Conservation (phyloP, 2,797 vertebrate genomes). For the Trachops cirrhosus region DNA sequence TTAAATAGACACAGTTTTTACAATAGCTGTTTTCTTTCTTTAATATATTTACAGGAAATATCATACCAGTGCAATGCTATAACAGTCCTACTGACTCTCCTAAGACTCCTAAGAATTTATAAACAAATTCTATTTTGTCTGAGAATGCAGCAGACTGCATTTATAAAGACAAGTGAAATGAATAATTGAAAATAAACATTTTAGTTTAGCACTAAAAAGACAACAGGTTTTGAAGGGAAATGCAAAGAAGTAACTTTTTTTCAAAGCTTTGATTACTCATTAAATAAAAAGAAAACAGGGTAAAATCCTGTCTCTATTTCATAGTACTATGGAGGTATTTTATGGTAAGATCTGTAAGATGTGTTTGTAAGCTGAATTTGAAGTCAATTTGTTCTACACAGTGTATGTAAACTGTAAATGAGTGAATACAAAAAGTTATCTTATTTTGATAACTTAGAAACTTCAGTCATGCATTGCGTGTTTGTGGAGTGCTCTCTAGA, state of each 20-base stretch:
- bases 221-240: constrained; percentile 79
- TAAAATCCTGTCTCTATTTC: constrained; percentile 89
- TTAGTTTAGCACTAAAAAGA: constrained; percentile 82
- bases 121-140: constrained; percentile 68
- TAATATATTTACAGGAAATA: constrained; percentile 45
- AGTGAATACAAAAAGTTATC: constrained; percentile 73
- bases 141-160: constrained; percentile 69
- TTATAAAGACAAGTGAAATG: constrained; percentile 77
- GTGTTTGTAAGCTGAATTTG: constrained; percentile 85
- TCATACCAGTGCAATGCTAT: constrained; percentile 23
- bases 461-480: constrained; percentile 6
- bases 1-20: constrained; percentile 56
- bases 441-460: constrained; percentile 58
- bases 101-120: constrained; percentile 65
- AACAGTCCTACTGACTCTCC: constrained; percentile 57
- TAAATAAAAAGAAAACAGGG: constrained; percentile 85
- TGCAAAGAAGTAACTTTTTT: constrained; percentile 80
- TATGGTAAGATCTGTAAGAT: constrained; percentile 88
- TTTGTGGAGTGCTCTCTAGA: constrained; percentile 44
- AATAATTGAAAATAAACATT: constrained; percentile 81
- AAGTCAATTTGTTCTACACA: constrained; percentile 74
- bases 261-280: constrained; percentile 79
- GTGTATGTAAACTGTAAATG: constrained; percentile 72
- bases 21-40: not conserved
- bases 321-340: constrained; percentile 90